Base-by-base conservation (phyloP, 2,888 invertebrate genomes). In the Gonocerus acuteangulatus region DNA sequence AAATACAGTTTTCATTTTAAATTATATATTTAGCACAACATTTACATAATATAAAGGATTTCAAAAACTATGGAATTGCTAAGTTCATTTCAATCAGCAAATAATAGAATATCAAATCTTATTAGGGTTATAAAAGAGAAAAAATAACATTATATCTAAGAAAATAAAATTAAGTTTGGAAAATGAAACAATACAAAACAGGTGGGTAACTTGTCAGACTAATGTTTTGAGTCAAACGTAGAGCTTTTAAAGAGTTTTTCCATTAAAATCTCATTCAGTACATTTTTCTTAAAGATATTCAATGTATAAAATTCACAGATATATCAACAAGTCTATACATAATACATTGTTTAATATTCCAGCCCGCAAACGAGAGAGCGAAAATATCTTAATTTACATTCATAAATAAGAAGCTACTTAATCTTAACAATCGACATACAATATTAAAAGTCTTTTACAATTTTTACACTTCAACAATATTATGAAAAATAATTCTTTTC, bases 281-380 rank as follows among this genome's bases (percentile, higher is more conserved):
- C 27, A 27, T 27, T 27, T 27, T 27, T n/a, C 27, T 6, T 27
- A 6, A 27, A 32, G 51, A 34, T 51, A 51, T 51, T 51, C 39
- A 57, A 57, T 57, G 57, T 57, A 57, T 47, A 57, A 57, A 57
- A 57, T 57, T 57, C 54, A 54, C 39, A 54, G 45, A 47, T 57
- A 47, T 47, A 57, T 47, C 47, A 57, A 57, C 57, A 57, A 57
- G 57, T 57, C 57, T 57, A 57, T 57, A 57, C 34, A 57, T 57
- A 57, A 45, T 57, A 57, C 57, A 57, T 18, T 42, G 23, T 57
- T 47, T 6, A 57, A 47, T 57, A 57, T 57, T 47, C 32, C 45
- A 42, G 57, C 57, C 57, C 57, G 32, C 47, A 57, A 47, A 47
- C 44, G 32, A 57, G 47, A 57, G 57, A 54, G 54, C 54, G 15